A percentile compares a stretch with the other conserved stretches of the same genome.
These are phyloP conservation scores for Machimus atricapillus DNA, from an alignment of 2,888 invertebrate genomes.

Conservation along the genomic window DNA sequence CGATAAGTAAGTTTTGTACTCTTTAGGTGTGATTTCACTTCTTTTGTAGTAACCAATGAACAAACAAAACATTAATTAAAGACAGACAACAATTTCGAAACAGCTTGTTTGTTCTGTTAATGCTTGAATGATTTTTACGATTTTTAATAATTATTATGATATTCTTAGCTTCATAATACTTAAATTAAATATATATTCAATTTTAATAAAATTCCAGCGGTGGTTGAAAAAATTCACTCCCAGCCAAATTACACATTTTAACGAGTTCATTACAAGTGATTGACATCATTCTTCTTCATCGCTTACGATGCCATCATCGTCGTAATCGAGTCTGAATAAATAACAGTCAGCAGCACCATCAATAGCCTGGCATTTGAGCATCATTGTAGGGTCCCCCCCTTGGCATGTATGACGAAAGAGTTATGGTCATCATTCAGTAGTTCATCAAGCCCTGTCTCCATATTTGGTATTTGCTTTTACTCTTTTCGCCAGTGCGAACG, in stretches of 20 bases:
- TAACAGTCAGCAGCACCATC: constrained; percentile 31
- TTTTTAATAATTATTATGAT: neutral
- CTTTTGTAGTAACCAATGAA: too few species aligned
- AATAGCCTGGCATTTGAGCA: neutral
- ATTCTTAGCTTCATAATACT: neutral
- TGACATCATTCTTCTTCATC: constrained; percentile 41
- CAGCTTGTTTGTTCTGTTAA: neutral
- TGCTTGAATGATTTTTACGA: neutral
- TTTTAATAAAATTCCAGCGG: neutral
- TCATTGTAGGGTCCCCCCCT: neutral
- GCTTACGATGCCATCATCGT: constrained; percentile 40
- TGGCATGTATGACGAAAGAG: neutral
- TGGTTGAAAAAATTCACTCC: neutral
- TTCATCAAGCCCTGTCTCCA: constrained; percentile 20
- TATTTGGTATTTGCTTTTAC: constrained; percentile 9
- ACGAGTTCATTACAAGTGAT: constrained; percentile 45
- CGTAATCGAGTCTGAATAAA: constrained; percentile 29
- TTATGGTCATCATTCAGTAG: constrained; percentile 20
- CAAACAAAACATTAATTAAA: too few species aligned
- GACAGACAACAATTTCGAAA: too few species aligned
- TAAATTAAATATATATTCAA: neutral
- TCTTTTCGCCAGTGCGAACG: neutral
- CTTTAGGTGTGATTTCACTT: too few species aligned
- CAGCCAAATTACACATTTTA: constrained; percentile 45
- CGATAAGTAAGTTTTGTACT: too few species aligned